Percentiles rank a stretch among this genome's conserved stretches.
Evolutionary conservation across 2,797 vertebrate genomes (phyloP).

Genomic region (Discoglossus pictus): DNA sequence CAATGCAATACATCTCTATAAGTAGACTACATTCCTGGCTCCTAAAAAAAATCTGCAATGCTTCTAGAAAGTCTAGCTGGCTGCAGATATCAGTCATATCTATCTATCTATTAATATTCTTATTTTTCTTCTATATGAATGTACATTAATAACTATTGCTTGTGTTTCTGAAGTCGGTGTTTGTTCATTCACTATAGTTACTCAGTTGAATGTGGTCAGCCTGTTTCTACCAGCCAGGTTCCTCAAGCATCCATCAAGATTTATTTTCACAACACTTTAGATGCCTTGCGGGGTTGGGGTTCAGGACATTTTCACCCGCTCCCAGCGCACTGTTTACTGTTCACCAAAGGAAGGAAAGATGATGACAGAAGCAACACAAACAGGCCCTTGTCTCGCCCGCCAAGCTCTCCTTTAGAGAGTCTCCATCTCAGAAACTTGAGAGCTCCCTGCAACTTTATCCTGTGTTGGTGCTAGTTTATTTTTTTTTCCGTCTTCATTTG

Average conservation of each 20-base stretch:
- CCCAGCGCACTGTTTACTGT: constrained; percentile 35
- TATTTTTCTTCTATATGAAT: no score
- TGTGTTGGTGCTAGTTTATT: constrained; percentile 8
- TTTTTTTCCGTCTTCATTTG: background rate
- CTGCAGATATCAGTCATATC: no score
- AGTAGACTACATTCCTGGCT: no score
- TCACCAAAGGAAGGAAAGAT: constrained; percentile 30
- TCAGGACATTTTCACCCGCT: constrained; percentile 12
- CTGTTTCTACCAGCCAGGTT: no score
- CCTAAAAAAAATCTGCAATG: no score
- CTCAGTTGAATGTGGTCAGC: constrained; percentile 6
- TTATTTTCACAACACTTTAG: constrained; percentile 1
- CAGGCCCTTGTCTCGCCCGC: constrained; percentile 28
- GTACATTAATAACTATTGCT: background rate
- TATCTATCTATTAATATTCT: no score
- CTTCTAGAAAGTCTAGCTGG: no score
- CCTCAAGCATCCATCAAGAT: no score
- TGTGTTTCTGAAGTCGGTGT: background rate
- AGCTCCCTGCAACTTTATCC: constrained; percentile 32
- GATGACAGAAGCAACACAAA: constrained; percentile 35
- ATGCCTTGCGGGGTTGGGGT: constrained; percentile 7
- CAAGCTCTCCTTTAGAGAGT: constrained; percentile 24
- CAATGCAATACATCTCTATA: no score
- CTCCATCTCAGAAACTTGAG: constrained; percentile 27
- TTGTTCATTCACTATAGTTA: constrained; percentile 26